Evolutionary conservation across 2,888 invertebrate genomes (phyloP), one percentile per base, ranked within the genome.

Genomic region (Leptinotarsa peninsularis): DNA sequence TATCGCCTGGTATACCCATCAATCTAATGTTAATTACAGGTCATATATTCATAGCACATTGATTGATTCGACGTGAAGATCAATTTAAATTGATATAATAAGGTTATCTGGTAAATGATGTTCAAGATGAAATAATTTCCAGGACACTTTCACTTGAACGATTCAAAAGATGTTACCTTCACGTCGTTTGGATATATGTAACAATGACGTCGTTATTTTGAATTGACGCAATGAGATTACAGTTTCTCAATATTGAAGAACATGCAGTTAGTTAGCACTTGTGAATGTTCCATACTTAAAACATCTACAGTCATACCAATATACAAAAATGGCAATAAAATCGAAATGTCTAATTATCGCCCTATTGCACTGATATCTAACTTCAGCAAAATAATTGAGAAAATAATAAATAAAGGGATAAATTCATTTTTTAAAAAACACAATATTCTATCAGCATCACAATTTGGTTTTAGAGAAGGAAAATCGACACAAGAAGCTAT

Each of bases 121-220:
- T 13, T 33, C 63, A 63, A 17, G 63, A 63, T 15, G 27, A 17
- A 33, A 63, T 33, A 63, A 63, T 63, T 63, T 63, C 7, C 27
- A 63, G 27, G 33, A 33, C 63, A 63, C 63, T 63, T 63, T 63
- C 63, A 33, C 63, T 63, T n/a, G 5, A 63, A 58, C 23, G 58
- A 58, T 15, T 63, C 33, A 17, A 7, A 33, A 27, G 63, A 63
- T 63, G 63, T 63, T 33, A 63, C 63, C 17, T 33, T 63, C 63
- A 63, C 63, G n/a, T 17, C 4, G n/a, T 27, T 33, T 33, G 33
- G 3, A 33, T 63, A 63, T 63, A 33, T 63, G 63, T 63, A 63
- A 63, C 63, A 63, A 63, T 63, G 63, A 63, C 63, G 18, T 63
- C n/a, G 33, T 63, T 33, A 58, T 63, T 63, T 63, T 63, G 63